Evolutionary conservation across 2,888 invertebrate genomes (phyloP), one percentile per base, ranked within the genome.

Genomic region (Agrochola macilenta): DNA sequence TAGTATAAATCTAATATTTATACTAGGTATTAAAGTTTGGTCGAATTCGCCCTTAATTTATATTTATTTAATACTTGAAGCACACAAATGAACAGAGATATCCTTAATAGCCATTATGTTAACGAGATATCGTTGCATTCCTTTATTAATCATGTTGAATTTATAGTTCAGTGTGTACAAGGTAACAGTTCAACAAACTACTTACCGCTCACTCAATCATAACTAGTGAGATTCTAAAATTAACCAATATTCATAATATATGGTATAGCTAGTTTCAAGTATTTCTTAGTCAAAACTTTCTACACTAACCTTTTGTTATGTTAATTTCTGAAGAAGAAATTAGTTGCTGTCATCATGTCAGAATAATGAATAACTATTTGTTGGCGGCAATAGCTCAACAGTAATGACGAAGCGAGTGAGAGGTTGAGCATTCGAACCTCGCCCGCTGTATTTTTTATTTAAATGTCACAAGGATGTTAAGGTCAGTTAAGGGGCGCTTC

Each of bases 241-340:
- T 3, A 9, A 46, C 11, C n/a, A 9, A 43, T 20, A 66, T 58
- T 46, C 9, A 74, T 46, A 12, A 46, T 39, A 74, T 23, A 49
- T 26, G 26, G 20, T 11, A 20, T 39, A 5, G 9, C 17, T 35
- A 39, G 61, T 35, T 73, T 49, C 7, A 74, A 63, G 12, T 43
- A 66, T 26, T 26, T 26, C 11, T 57, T 64, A n/a, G 74, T n/a
- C n/a, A 12, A 74, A 49, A 81, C 78, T 78, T 78, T 78, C 78
- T 78, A 81, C 14, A 30, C 14, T 0, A 57, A 43, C 20, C 78
- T 64, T 78, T 78, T 78, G 78, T 81, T 64, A 64, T 78, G 75
- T 64, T 63, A 74, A 78, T 78, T 57, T 64, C 0, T 54, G 54
- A 39, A 54, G 72, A 78, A 46, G 74, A 78, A 81, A 78, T 81